phyloP scores from a whole-genome alignment of 1,140 invertebrate genomes.

The Eufriesea mexicana region DNA sequence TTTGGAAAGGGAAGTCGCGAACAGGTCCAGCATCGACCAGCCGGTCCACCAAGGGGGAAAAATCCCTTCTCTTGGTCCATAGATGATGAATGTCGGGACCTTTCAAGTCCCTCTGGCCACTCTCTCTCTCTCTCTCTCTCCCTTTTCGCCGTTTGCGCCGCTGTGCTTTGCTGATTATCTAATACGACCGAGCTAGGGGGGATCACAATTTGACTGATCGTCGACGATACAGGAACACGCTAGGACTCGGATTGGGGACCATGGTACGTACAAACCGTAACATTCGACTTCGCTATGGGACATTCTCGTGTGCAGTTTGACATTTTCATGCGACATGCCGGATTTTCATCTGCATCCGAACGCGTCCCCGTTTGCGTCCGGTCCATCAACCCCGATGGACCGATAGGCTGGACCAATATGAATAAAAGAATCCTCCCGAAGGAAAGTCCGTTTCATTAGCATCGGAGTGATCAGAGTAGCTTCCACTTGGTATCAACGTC shows the following conservation, averaged over 20 bases:
- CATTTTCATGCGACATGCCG: too few species aligned
- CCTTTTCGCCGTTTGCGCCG: slow-evolving; percentile 4
- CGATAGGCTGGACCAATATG: too few species aligned
- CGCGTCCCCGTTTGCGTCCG: too few species aligned
- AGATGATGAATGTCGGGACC: slow-evolving; percentile 66
- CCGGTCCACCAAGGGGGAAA: slow-evolving; percentile 27
- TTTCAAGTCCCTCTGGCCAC: slow-evolving; percentile 61
- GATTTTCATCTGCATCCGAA: too few species aligned
- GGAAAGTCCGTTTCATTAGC: too few species aligned
- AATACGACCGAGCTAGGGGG: slow-evolving; percentile 50
- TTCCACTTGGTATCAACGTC: too few species aligned
- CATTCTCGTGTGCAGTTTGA: too few species aligned
- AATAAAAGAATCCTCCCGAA: too few species aligned
- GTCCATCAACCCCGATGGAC: too few species aligned
- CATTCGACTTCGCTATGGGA: too few species aligned
- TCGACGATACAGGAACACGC: background rate
- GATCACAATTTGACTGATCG: slow-evolving; percentile 35
- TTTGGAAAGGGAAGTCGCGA: slow-evolving; percentile 50
- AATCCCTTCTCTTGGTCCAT: slow-evolving; percentile 44
- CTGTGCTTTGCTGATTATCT: slow-evolving; percentile 63
- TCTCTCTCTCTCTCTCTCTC: slow-evolving; percentile 13
- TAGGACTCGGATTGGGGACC: background rate
- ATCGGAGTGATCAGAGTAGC: too few species aligned
- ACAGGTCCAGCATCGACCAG: slow-evolving; percentile 55
- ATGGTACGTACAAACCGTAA: too few species aligned